phyloP scores from a whole-genome alignment of 2,113 vertebrate species.

The Anoura caudifer region DNA sequence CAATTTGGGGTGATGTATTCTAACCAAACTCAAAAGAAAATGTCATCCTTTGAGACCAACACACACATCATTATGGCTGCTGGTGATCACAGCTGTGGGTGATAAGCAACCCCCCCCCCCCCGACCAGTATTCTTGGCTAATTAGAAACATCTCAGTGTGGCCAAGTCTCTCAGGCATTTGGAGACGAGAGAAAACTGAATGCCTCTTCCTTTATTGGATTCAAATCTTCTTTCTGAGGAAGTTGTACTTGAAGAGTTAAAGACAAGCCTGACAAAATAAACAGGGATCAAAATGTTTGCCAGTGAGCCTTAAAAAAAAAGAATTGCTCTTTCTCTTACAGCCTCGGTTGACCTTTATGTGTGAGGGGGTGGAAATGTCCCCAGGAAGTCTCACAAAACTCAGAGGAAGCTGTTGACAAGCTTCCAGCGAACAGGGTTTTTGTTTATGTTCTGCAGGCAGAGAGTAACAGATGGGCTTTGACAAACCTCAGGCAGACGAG shows the following conservation, averaged over 20 bases:
- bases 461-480: slow-evolving; percentile 10
- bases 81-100: not conserved
- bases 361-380: slow-evolving; percentile 50
- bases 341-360: slow-evolving; percentile 33
- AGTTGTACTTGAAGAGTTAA: not conserved
- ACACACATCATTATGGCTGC: not conserved
- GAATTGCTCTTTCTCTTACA: not conserved
- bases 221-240: not conserved
- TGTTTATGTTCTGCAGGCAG: slow-evolving; percentile 11
- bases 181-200: not conserved
- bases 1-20: not conserved
- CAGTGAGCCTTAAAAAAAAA: not conserved
- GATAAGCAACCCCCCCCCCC: not conserved
- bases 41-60: not conserved
- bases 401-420: slow-evolving; percentile 54
- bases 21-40: slow-evolving; percentile 22
- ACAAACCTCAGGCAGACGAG: not conserved
- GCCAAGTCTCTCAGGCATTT: not conserved
- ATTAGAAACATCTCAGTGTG: slow-evolving; percentile 27
- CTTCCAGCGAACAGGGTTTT: not conserved
- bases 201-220: not conserved
- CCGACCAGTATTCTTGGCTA: not conserved
- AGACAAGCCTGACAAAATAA: slow-evolving; percentile 13
- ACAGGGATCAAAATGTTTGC: not conserved
- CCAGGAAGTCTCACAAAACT: slow-evolving; percentile 50